Evolutionary conservation across 2,113 vertebrate genomes (phyloP).

Genomic region (Trachemys scripta): DNA sequence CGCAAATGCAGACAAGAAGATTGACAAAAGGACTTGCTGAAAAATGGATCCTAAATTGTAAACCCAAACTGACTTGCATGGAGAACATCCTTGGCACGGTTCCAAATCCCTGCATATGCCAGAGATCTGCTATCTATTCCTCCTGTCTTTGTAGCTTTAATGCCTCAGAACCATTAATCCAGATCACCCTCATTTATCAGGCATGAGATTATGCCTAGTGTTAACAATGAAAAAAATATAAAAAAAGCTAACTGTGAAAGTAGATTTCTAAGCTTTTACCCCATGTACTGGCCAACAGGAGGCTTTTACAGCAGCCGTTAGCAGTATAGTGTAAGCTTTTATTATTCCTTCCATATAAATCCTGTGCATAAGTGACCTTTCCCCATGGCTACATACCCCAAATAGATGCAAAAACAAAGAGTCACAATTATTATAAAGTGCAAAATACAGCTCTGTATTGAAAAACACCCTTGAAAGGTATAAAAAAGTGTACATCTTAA

Average conservation of each 20-base stretch:
- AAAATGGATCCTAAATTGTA: background rate
- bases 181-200: slow-evolving; percentile 69
- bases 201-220: slow-evolving; percentile 11
- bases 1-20: background rate
- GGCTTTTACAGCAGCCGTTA: background rate
- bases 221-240: accelerated
- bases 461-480: background rate
- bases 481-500: slow-evolving; percentile 13
- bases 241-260: background rate
- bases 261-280: slow-evolving; percentile 7
- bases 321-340: background rate
- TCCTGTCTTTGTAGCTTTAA: slow-evolving; percentile 79
- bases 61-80: slow-evolving; percentile 38
- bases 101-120: slow-evolving; percentile 63
- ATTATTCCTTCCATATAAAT: background rate
- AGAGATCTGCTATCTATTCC: slow-evolving; percentile 66
- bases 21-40: background rate
- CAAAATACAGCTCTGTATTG: background rate
- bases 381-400: background rate
- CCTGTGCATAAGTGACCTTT: background rate
- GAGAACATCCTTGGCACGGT: background rate
- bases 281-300: background rate
- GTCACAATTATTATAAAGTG: background rate
- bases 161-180: slow-evolving; percentile 78
- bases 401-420: background rate